Percentiles rank a stretch among this genome's conserved stretches.
These are phyloP conservation scores for Pygmarrhopalites habei DNA, from an alignment of 1,140 invertebrate genomes.

Conservation along the genomic window DNA sequence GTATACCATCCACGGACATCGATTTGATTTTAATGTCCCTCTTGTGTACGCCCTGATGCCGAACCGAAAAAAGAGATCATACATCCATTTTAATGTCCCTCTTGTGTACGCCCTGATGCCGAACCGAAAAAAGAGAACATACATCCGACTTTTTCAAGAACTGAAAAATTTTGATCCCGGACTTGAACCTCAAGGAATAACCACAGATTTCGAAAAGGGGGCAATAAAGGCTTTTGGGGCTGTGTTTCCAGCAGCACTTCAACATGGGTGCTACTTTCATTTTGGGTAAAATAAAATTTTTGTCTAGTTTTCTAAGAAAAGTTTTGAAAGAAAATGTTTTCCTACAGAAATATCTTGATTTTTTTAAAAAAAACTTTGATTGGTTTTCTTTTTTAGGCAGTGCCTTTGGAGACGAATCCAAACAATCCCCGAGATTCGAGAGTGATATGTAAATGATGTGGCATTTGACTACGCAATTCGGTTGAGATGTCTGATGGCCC, in stretches of 20 bases:
- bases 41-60: slow-evolving; percentile 8
- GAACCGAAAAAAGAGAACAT: neutral
- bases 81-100: neutral
- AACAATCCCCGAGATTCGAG: neutral
- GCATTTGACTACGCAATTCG: neutral
- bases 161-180: neutral
- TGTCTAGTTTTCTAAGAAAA: neutral
- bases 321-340: no score
- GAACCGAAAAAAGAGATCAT: neutral
- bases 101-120: slow-evolving; percentile 8
- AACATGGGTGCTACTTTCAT: slow-evolving; percentile 14
- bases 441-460: neutral
- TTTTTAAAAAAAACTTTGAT: no score
- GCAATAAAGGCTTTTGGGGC: neutral
- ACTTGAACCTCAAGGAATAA: neutral
- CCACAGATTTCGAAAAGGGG: slow-evolving; percentile 11
- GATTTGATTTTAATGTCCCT: neutral
- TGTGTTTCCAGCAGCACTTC: neutral
- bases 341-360: no score
- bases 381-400: no score
- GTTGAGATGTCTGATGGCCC: neutral
- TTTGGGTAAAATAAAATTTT: neutral
- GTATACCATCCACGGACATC: slow-evolving; percentile 10
- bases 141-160: neutral
- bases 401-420: no score